Conservation (phyloP, 2,113 vertebrate genomes). For the Sorex araneus region DNA sequence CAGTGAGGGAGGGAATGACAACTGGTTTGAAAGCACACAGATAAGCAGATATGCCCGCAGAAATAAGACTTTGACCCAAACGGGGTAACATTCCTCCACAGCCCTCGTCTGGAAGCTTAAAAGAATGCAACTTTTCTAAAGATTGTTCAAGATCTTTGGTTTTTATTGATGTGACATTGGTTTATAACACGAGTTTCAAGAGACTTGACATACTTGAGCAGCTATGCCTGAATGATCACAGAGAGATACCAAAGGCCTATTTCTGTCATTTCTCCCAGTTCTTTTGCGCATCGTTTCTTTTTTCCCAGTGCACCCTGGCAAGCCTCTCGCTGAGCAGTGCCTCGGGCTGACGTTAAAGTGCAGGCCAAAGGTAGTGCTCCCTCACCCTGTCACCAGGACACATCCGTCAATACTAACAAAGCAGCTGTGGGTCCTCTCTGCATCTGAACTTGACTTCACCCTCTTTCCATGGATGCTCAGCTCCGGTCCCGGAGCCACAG, state of each 20-base stretch:
- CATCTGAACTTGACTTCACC: constrained; percentile 18
- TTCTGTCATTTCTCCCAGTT: not conserved
- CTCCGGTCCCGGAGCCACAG: not conserved
- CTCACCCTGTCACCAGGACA: too few relatives aligned
- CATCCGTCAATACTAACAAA: not conserved
- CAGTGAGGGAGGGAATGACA: too few relatives aligned
- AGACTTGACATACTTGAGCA: not conserved
- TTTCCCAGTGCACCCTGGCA: not conserved
- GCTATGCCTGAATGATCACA: not conserved
- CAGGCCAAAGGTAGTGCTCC: too few relatives aligned
- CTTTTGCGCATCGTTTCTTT: not conserved
- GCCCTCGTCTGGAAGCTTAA: too few relatives aligned
- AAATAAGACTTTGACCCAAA: too few relatives aligned
- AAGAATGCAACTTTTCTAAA: too few relatives aligned
- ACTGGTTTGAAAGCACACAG: too few relatives aligned
- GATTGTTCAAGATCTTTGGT: too few relatives aligned
- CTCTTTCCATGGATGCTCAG: not conserved
- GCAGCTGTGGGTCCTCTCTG: too few relatives aligned
- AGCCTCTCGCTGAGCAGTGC: not conserved
- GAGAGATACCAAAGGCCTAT: not conserved
- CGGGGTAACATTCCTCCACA: too few relatives aligned
- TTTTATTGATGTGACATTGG: not conserved
- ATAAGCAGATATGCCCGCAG: too few relatives aligned
- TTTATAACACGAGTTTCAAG: not conserved
- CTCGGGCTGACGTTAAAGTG: not conserved